Percentiles rank a stretch among this genome's conserved stretches.
phyloP scores from a whole-genome alignment of 2,113 vertebrate species.

The Beaufortia kweichowensis region DNA sequence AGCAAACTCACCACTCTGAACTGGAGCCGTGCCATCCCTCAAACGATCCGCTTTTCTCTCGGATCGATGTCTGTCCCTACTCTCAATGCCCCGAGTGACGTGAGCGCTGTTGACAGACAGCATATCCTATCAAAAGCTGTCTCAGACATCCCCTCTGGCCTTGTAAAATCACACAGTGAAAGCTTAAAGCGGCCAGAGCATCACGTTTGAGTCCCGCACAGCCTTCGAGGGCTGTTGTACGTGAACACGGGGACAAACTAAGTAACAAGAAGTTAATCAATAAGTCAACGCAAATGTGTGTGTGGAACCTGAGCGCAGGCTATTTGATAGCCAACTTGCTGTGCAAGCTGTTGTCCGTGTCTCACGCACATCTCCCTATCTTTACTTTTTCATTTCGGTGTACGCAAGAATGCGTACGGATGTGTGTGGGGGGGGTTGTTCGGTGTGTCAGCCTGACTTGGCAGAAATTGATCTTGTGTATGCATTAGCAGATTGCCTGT shows the following conservation, averaged over 20 bases:
- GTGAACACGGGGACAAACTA: slow-evolving; percentile 18
- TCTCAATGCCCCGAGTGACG: slow-evolving; percentile 5
- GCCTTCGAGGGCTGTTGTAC: neutral
- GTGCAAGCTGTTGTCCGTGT: slow-evolving; percentile 41
- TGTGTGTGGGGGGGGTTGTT: slow-evolving; percentile 42
- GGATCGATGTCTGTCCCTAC: slow-evolving; percentile 26
- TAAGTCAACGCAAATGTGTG: slow-evolving; percentile 31
- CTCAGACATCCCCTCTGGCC: slow-evolving; percentile 10
- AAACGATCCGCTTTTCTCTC: slow-evolving; percentile 34
- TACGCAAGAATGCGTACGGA: neutral
- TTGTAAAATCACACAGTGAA: neutral
- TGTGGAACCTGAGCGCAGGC: neutral
- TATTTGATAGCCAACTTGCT: slow-evolving; percentile 31
- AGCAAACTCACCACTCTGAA: slow-evolving; percentile 18
- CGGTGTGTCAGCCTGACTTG: slow-evolving; percentile 60
- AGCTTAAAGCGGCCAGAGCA: neutral
- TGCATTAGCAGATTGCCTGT: slow-evolving; percentile 82
- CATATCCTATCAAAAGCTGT: slow-evolving; percentile 9
- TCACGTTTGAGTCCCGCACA: slow-evolving; percentile 6
- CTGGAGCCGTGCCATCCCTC: slow-evolving; percentile 21
- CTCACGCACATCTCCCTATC: slow-evolving; percentile 1
- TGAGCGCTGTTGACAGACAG: slow-evolving; percentile 2
- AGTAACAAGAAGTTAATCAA: slow-evolving; percentile 32
- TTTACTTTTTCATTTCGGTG: slow-evolving; percentile 45
- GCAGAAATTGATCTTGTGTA: slow-evolving; percentile 72